Percentiles rank a stretch among this genome's conserved stretches.
Conservation (phyloP, 2,888 invertebrate genomes). For the Tanypteryx hageni region DNA sequence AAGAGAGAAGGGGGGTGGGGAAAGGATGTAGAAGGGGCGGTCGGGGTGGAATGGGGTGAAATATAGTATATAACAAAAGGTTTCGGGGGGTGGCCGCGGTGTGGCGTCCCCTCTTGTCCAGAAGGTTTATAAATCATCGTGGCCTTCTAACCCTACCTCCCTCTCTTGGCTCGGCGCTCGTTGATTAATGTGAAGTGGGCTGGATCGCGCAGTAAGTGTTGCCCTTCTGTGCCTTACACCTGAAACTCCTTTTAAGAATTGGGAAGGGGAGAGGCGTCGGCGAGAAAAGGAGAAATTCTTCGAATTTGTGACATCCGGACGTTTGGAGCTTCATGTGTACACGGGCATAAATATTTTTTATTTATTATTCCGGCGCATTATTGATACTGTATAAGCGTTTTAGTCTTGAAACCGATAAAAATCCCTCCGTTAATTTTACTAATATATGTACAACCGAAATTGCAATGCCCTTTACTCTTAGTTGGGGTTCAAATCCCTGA, state of each 20-base stretch:
- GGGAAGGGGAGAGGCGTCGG: background rate
- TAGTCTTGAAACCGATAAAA: no score
- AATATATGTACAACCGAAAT: no score
- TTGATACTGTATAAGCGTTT: no score
- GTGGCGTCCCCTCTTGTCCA: background rate
- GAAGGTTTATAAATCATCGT: background rate
- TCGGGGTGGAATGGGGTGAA: no score
- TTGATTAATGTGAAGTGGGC: constrained; percentile 1
- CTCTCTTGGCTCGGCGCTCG: background rate
- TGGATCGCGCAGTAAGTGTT: background rate
- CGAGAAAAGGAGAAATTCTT: background rate
- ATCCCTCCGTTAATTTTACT: no score
- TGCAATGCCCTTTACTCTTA: no score
- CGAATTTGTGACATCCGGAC: background rate
- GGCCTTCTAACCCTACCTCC: background rate
- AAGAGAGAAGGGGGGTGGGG: background rate
- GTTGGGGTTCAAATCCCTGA: no score
- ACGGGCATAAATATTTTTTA: no score
- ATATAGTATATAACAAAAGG: background rate
- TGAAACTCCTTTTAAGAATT: background rate
- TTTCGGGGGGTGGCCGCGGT: background rate
- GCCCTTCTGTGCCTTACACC: constrained; percentile 4
- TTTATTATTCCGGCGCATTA: no score
- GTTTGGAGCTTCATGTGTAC: no score
- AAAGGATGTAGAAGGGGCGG: no score